Conservation (phyloP, 2,888 invertebrate genomes). For the Scelioninae gen. 1 region DNA sequence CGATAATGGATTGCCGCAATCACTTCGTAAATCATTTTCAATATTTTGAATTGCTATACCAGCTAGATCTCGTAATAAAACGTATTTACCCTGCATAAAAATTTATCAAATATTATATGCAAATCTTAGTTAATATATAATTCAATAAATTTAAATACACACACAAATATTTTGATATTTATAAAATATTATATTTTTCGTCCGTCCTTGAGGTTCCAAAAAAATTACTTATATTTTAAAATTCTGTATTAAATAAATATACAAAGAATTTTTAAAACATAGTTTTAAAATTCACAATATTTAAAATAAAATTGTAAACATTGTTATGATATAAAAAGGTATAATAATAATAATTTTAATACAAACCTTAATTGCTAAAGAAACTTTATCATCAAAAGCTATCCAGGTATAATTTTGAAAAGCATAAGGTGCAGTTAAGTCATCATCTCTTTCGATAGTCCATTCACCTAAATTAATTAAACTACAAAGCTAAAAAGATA, state of each 20-base stretch:
- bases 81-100: slow-evolving; percentile 87
- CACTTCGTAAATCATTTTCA: slow-evolving; percentile 85
- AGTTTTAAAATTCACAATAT: too few relatives aligned
- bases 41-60: slow-evolving; percentile 87
- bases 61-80: slow-evolving; percentile 89
- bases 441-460: slow-evolving; percentile 91
- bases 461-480: slow-evolving; percentile 86
- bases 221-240: too few relatives aligned
- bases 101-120: background rate
- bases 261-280: too few relatives aligned
- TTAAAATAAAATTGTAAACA: too few relatives aligned
- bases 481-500: slow-evolving; percentile 77
- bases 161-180: too few relatives aligned
- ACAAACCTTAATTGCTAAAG: slow-evolving; percentile 88
- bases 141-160: background rate
- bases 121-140: background rate
- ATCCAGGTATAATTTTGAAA: slow-evolving; percentile 90
- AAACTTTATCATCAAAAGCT: slow-evolving; percentile 90
- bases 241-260: too few relatives aligned
- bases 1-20: slow-evolving; percentile 78
- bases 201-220: too few relatives aligned
- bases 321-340: too few relatives aligned
- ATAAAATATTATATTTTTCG: too few relatives aligned
- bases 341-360: too few relatives aligned
- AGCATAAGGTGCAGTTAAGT: slow-evolving; percentile 91